These are phyloP conservation scores for Callorhinus ursinus DNA, from an alignment of 2,113 vertebrate genomes.

Conservation along the genomic window DNA sequence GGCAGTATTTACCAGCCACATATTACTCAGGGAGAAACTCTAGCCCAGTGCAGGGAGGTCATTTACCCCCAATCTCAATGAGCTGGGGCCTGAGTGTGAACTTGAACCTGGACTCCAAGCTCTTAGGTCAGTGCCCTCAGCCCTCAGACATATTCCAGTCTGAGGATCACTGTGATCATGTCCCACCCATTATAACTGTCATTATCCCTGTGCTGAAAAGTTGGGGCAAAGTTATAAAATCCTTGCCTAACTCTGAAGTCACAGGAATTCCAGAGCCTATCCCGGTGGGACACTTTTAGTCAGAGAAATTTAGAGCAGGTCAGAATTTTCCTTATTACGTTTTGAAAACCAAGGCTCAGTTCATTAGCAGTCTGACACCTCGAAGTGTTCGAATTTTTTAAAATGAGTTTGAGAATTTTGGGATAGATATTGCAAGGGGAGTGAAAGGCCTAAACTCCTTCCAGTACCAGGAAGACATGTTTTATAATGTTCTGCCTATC, in stretches of 20 bases:
- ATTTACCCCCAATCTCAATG: not conserved
- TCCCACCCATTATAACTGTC: not conserved
- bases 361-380: not conserved
- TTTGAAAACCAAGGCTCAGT: not conserved
- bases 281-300: not conserved
- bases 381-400: not conserved
- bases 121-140: not conserved
- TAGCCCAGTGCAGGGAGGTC: not conserved
- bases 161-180: fast-evolving
- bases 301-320: not conserved
- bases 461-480: not conserved
- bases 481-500: constrained; percentile 47
- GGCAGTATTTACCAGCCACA: not conserved
- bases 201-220: not conserved
- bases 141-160: not conserved
- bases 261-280: not conserved
- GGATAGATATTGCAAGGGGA: not conserved
- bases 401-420: not conserved
- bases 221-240: not conserved
- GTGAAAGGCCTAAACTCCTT: not conserved
- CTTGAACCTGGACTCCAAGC: not conserved
- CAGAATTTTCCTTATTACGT: not conserved
- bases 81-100: not conserved
- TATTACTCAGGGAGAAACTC: not conserved
- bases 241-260: not conserved